phyloP scores from a whole-genome alignment of 2,888 invertebrate genomes.

The Epicampocera succincta region DNA sequence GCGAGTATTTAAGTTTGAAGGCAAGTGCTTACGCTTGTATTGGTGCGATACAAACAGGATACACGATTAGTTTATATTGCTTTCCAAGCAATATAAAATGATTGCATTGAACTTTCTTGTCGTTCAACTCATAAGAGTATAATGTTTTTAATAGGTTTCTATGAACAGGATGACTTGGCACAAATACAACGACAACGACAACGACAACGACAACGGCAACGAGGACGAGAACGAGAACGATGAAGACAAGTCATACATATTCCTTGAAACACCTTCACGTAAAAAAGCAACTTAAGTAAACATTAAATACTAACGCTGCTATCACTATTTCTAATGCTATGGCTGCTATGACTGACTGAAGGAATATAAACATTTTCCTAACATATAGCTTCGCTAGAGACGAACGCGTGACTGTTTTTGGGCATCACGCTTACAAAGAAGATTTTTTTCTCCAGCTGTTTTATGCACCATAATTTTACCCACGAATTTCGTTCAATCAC shows the following conservation, averaged over 20 bases:
- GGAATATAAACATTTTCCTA: constrained; percentile 11
- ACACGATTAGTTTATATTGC: constrained; percentile 69
- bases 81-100: constrained; percentile 70
- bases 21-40: constrained; percentile 41
- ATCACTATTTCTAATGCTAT: background rate
- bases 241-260: constrained; percentile 39
- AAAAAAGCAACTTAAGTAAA: constrained; percentile 64
- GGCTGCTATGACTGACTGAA: constrained; percentile 39
- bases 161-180: constrained; percentile 18
- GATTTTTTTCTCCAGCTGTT: too few species aligned
- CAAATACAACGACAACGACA: background rate
- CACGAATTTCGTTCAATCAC: too few species aligned
- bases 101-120: constrained; percentile 68
- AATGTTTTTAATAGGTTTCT: constrained; percentile 25
- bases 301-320: constrained; percentile 53
- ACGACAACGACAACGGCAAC: too few species aligned
- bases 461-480: too few species aligned
- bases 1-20: constrained; percentile 18
- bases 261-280: constrained; percentile 62
- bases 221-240: too few species aligned
- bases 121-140: constrained; percentile 47
- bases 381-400: background rate
- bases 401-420: too few species aligned
- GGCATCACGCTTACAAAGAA: too few species aligned
- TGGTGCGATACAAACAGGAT: constrained; percentile 65